Conservation (phyloP, 2,797 vertebrate genomes). For the Melopsittacus undulatus region DNA sequence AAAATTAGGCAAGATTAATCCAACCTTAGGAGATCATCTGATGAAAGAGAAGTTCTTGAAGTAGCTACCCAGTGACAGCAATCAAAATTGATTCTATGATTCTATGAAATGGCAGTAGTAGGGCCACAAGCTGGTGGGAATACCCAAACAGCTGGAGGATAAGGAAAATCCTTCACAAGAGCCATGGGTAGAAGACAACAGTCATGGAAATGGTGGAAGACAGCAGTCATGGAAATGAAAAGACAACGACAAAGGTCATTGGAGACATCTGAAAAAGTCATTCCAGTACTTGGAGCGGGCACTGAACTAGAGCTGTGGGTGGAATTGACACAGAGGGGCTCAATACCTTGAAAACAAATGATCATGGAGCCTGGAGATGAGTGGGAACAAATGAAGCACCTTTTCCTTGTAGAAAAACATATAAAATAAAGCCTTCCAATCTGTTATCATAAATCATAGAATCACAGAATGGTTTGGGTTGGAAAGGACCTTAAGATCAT, state of each 20-base stretch:
- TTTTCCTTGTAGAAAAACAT: neutral
- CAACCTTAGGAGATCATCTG: neutral
- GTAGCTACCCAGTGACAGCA: neutral
- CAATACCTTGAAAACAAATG: neutral
- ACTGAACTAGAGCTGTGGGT: neutral
- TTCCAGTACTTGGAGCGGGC: neutral
- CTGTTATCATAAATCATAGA: neutral
- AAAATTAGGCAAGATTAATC: neutral
- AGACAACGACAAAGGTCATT: neutral
- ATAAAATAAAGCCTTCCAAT: neutral
- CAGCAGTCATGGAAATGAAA: neutral
- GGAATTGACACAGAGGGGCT: neutral
- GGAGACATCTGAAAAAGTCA: neutral
- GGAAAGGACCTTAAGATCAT: neutral
- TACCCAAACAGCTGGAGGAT: neutral
- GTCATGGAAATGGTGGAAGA: neutral
- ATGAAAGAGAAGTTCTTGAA: neutral
- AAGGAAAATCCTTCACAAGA: neutral
- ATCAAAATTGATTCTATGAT: neutral
- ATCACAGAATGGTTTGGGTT: neutral
- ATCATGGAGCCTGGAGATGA: neutral
- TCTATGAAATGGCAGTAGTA: neutral
- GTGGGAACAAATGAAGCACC: fast-evolving
- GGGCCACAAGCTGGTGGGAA: neutral
- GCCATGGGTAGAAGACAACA: neutral